Evolutionary conservation across 2,113 vertebrate species (phyloP), one percentile per base, ranked within the genome.

Genomic region (Eptatretus burgeri): DNA sequence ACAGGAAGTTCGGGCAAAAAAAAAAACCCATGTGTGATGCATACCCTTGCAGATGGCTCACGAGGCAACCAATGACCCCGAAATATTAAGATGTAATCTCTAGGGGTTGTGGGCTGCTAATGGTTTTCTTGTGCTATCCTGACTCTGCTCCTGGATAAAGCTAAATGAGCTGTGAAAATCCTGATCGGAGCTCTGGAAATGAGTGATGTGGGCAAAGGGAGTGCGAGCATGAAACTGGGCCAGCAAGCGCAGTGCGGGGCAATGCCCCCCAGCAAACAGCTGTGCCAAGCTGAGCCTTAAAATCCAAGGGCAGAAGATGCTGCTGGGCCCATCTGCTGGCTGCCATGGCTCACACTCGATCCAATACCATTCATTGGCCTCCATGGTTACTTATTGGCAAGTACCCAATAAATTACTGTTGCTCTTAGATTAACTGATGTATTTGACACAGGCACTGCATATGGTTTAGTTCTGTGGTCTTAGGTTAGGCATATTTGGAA

Each of bases 231-330:
- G 56, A 60, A 20, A 20, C 56, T 20, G 56, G 56, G 56, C 56
- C 56, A 60, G n/a, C 56, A 13, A n/a, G 12, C 56, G 56, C 56
- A 20, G n/a, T 13, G 56, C n/a, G 56, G 27, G 27, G 27, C 27
- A n/a, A n/a, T 60, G 56, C 56, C 56, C 56, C 56, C 56, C 56
- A 60, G 56, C 56, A 60, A 60, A 60, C 56, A 60, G 56, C 56
- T 60, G 56, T 60, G 56, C 56, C 56, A n/a, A 60, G 56, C 20
- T 60, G 56, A 17, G n/a, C 20, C 56, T 60, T 60, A n/a, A 17
- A 20, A 60, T 60, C n/a, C 20, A 20, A n/a, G 56, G 56, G 56
- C 20, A 60, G n/a, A 60, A 20, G 27, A 41, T 41, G 56, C 56
- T 20, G 20, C n/a, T 20, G n/a, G 20, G 56, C 56, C 56, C 56